These are phyloP conservation scores for Asbolus verrucosus DNA, from an alignment of 1,140 invertebrate genomes.

Conservation along the genomic window DNA sequence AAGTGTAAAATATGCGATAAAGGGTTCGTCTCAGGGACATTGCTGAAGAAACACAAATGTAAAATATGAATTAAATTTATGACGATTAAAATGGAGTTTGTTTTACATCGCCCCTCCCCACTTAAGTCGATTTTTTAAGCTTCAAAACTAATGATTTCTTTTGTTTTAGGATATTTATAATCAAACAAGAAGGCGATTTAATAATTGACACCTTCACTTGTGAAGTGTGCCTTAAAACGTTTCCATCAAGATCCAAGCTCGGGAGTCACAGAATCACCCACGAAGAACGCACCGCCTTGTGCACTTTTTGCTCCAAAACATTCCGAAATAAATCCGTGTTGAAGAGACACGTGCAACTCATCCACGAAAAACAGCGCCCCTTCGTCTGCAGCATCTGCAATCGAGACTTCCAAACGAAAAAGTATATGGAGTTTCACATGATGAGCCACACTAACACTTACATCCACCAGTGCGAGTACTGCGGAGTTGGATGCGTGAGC, in stretches of 20 bases:
- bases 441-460: too few species aligned
- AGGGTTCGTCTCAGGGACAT: slow-evolving; percentile 76
- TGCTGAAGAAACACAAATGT: slow-evolving; percentile 76
- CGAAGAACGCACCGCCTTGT: slow-evolving; percentile 9
- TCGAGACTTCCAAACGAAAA: too few species aligned
- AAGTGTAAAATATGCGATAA: slow-evolving; percentile 68
- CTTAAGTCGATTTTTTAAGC: too few species aligned
- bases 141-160: too few species aligned
- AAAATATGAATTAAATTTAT: background rate
- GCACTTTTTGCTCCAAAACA: slow-evolving; percentile 28
- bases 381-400: too few species aligned
- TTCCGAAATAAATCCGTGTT: slow-evolving; percentile 4
- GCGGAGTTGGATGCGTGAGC: too few species aligned
- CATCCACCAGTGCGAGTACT: too few species aligned
- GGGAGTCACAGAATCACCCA: background rate
- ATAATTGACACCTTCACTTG: background rate
- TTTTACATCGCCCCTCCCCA: too few species aligned
- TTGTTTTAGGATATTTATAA: background rate
- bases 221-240: slow-evolving; percentile 8
- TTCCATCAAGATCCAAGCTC: background rate
- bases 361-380: slow-evolving; percentile 67
- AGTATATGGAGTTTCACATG: too few species aligned
- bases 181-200: too few species aligned
- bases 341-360: background rate
- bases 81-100: background rate